These are phyloP conservation scores for Sinocyclocheilus maitianheensis DNA, from an alignment of 2,113 vertebrate species.

Conservation along the genomic window DNA sequence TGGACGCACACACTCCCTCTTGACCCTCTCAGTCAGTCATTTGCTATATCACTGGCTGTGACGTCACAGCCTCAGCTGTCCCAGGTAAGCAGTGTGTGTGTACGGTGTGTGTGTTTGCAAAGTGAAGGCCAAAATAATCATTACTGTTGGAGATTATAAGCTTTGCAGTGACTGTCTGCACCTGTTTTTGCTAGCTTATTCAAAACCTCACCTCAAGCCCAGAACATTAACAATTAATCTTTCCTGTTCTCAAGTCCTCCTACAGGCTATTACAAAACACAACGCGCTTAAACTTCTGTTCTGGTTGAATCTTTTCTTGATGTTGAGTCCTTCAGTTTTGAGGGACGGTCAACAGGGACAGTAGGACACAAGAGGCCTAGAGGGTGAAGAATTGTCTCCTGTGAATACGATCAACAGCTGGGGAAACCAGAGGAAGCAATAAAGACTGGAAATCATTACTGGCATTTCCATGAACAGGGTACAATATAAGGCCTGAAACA, in stretches of 20 bases:
- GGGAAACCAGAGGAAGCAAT: not conserved
- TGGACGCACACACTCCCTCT: not conserved
- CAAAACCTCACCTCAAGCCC: conserved; percentile 18
- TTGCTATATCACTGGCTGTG: conserved; percentile 27
- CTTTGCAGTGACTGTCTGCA: conserved; percentile 18
- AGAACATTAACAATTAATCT: conserved; percentile 37
- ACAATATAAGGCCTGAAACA: not conserved
- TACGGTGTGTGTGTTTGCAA: not conserved
- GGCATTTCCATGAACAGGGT: not conserved
- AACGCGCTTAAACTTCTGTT: not conserved
- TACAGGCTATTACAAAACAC: conserved; percentile 38
- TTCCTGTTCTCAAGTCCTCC: conserved; percentile 3
- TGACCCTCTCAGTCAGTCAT: not conserved
- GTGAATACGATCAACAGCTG: conserved; percentile 23
- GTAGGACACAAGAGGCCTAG: not conserved
- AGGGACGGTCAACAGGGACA: not conserved
- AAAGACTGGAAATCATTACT: not conserved
- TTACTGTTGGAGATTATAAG: conserved; percentile 50
- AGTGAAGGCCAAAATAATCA: conserved; percentile 52
- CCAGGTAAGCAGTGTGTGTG: conserved; percentile 36
- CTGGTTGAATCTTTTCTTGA: conserved; percentile 6
- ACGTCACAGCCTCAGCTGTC: conserved; percentile 36
- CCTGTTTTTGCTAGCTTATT: conserved; percentile 30
- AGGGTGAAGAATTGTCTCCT: conserved; percentile 8
- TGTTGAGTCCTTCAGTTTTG: not conserved